Evolutionary conservation across 2,113 vertebrate species (phyloP).

Genomic region (Callionymus lyra): DNA sequence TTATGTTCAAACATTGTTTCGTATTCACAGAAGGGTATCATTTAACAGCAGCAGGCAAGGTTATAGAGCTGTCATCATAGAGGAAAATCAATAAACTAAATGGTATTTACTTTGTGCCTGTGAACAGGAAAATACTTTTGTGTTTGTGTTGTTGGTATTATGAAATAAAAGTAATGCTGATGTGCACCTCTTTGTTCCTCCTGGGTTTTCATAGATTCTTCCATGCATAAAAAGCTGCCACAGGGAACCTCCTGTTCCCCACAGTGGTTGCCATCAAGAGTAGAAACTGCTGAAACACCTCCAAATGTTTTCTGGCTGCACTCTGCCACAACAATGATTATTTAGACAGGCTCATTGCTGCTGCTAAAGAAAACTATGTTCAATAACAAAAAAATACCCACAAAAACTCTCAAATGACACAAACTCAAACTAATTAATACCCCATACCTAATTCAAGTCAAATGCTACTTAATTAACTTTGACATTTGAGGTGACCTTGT

Average conservation of each 20-base stretch:
- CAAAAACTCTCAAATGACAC: too few relatives aligned
- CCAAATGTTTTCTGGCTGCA: slow-evolving; percentile 11
- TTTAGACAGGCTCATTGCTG: too few relatives aligned
- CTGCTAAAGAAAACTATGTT: too few relatives aligned
- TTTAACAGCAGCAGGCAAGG: neutral
- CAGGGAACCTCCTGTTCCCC: slow-evolving; percentile 56
- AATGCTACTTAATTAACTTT: too few relatives aligned
- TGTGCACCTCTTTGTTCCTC: slow-evolving; percentile 38
- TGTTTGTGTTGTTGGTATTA: neutral
- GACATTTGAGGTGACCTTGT: too few relatives aligned
- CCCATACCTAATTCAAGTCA: too few relatives aligned
- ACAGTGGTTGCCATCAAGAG: slow-evolving; percentile 10
- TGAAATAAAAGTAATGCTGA: neutral
- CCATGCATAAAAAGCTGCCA: slow-evolving; percentile 11
- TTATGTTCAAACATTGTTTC: slow-evolving; percentile 18
- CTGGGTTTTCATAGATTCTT: slow-evolving; percentile 16
- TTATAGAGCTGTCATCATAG: neutral
- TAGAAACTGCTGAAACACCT: slow-evolving; percentile 20
- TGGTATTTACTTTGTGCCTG: slow-evolving; percentile 16
- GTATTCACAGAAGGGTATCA: slow-evolving; percentile 15
- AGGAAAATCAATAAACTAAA: slow-evolving; percentile 30
- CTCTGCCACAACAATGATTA: slow-evolving; percentile 5
- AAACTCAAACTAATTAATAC: too few relatives aligned
- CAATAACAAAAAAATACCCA: too few relatives aligned
- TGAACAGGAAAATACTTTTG: too few relatives aligned